Evolutionary conservation across 2,797 vertebrate genomes (phyloP).

Genomic region (Glyptemys insculpta): DNA sequence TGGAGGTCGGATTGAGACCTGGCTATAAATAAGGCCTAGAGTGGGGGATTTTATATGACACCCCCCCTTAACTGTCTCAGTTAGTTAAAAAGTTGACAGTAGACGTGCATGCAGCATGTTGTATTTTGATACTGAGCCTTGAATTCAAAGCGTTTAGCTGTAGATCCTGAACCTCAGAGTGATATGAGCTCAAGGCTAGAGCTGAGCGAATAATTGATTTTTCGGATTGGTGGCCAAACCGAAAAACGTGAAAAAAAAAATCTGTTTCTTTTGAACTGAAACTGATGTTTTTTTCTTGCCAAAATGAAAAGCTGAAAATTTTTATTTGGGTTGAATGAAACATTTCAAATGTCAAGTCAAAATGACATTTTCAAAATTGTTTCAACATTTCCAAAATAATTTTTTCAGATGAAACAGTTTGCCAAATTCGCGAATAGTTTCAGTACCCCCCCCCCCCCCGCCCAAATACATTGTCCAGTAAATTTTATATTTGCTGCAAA

Average conservation of each 20-base stretch:
- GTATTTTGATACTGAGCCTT: neutral
- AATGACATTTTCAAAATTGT: neutral
- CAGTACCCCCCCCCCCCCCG: too few relatives aligned
- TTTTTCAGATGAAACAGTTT: neutral
- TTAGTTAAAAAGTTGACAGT: neutral
- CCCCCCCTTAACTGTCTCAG: neutral
- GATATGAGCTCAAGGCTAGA: neutral
- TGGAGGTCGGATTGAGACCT: neutral
- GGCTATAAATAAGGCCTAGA: neutral
- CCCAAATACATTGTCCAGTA: neutral
- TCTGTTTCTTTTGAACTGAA: neutral
- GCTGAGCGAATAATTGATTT: neutral
- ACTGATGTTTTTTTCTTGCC: neutral
- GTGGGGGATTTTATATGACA: neutral
- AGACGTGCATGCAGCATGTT: neutral
- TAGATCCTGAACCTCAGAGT: neutral
- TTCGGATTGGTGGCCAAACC: neutral
- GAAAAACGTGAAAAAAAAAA: neutral
- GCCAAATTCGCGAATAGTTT: neutral
- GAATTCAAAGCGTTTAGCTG: neutral
- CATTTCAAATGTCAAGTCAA: neutral
- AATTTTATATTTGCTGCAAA: neutral
- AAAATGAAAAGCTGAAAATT: neutral
- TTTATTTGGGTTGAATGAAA: neutral
- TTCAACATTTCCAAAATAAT: neutral